phyloP scores from a whole-genome alignment of 2,797 vertebrate genomes.

The Fundulus diaphanus region DNA sequence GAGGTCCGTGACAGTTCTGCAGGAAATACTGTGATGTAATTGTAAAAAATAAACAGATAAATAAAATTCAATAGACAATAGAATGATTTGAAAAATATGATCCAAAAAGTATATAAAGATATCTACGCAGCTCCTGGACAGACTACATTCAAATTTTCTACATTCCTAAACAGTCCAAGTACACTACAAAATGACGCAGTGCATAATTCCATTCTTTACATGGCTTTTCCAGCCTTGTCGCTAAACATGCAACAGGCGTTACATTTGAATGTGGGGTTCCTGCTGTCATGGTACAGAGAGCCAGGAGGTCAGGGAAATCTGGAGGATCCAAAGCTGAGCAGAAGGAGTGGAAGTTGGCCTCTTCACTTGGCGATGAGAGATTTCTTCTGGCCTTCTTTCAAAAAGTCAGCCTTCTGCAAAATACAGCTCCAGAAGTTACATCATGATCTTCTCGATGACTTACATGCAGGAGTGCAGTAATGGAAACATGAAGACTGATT shows the following conservation, averaged over 20 bases:
- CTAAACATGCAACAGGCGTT: constrained; percentile 59
- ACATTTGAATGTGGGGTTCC: constrained; percentile 62
- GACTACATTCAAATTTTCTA: too few relatives aligned
- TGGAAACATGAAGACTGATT: constrained; percentile 44
- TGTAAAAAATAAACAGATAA: too few relatives aligned
- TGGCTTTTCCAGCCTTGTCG: constrained; percentile 16
- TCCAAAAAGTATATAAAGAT: too few relatives aligned
- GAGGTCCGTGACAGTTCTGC: too few relatives aligned
- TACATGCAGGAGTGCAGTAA: constrained; percentile 22
- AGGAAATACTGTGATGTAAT: too few relatives aligned
- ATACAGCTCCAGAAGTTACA: constrained; percentile 67
- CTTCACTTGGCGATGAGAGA: constrained; percentile 73
- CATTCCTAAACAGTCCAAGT: too few relatives aligned
- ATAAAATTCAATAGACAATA: too few relatives aligned
- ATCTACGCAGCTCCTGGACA: too few relatives aligned
- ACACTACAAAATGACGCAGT: too few relatives aligned
- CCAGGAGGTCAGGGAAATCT: constrained; percentile 71
- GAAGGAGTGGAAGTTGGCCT: constrained; percentile 73
- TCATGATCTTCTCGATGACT: constrained; percentile 53
- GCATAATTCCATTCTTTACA: not conserved
- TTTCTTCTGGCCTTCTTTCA: constrained; percentile 67
- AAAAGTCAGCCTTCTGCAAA: constrained; percentile 55
- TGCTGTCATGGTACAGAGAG: constrained; percentile 62
- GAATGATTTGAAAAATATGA: too few relatives aligned
- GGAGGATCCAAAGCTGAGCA: constrained; percentile 64